Evolutionary conservation across 2,113 vertebrate genomes (phyloP).

Genomic region (Holacanthus passer): DNA sequence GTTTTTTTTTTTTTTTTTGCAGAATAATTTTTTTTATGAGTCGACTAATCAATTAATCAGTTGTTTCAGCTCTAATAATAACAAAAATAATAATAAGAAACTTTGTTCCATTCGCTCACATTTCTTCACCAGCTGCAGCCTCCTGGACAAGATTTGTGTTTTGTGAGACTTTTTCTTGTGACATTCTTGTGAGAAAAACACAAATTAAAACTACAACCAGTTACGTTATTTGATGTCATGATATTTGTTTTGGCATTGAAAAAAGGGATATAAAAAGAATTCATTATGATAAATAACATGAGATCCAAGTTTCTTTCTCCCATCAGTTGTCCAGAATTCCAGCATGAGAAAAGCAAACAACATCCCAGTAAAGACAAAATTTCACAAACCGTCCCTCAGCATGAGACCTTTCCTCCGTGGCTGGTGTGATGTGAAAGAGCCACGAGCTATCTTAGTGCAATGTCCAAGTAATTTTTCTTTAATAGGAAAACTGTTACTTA

Average conservation of each 20-base stretch:
- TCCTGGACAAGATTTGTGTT: background rate
- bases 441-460: slow-evolving; percentile 93
- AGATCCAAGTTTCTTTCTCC: background rate
- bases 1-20: background rate
- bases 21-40: background rate
- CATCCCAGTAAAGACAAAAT: slow-evolving; percentile 31
- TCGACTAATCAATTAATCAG: background rate
- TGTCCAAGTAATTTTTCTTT: slow-evolving; percentile 94
- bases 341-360: slow-evolving; percentile 23
- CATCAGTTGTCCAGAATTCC: background rate
- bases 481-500: slow-evolving; percentile 99
- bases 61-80: background rate
- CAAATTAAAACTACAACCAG: background rate
- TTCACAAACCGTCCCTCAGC: slow-evolving; percentile 34
- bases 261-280: background rate
- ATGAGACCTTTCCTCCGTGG: slow-evolving; percentile 47
- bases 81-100: background rate
- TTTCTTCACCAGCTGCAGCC: background rate
- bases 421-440: slow-evolving; percentile 88
- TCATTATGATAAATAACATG: background rate
- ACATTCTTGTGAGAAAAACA: background rate
- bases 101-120: background rate
- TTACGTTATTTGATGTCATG: background rate
- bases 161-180: background rate
- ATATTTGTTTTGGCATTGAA: background rate